phyloP scores from a whole-genome alignment of 2,888 invertebrate species.

The Hirtodrosophila alboralis region DNA sequence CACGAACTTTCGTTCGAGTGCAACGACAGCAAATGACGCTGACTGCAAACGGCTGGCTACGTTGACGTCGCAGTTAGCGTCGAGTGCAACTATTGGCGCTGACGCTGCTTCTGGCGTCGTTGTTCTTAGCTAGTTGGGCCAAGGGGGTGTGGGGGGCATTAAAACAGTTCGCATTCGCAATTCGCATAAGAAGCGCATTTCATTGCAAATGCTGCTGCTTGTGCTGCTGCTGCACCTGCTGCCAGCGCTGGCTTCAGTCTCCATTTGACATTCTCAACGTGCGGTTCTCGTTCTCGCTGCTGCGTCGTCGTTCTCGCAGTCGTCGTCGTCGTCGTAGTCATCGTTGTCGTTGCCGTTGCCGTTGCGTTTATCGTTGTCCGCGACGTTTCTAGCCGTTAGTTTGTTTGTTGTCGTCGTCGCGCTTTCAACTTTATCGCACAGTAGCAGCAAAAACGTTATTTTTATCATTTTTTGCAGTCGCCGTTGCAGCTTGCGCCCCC shows the following conservation, averaged over 20 bases:
- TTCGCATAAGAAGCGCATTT: constrained; percentile 75
- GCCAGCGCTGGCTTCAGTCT: constrained; percentile 81
- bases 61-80: constrained; percentile 55
- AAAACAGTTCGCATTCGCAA: constrained; percentile 50
- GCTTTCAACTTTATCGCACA: constrained; percentile 45
- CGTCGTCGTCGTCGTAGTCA: constrained; percentile 45
- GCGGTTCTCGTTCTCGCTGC: constrained; percentile 79
- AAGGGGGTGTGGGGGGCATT: not conserved
- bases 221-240: constrained; percentile 41
- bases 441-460: constrained; percentile 32
- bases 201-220: constrained; percentile 58
- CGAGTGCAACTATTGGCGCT: constrained; percentile 75
- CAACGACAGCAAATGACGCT: constrained; percentile 58
- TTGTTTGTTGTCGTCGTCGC: constrained; percentile 46
- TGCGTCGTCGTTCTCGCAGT: constrained; percentile 36
- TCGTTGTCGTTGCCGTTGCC: constrained; percentile 25
- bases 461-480: constrained; percentile 35
- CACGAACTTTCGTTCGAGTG: constrained; percentile 53
- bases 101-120: constrained; percentile 44
- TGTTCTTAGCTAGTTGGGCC: constrained; percentile 32
- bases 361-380: constrained; percentile 28
- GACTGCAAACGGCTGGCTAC: constrained; percentile 55
- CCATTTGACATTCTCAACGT: constrained; percentile 84
- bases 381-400: constrained; percentile 43
- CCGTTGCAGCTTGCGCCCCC: constrained; percentile 25